Evolutionary conservation across 2,888 invertebrate genomes (phyloP).

Genomic region (Gisinianus flammeolus): DNA sequence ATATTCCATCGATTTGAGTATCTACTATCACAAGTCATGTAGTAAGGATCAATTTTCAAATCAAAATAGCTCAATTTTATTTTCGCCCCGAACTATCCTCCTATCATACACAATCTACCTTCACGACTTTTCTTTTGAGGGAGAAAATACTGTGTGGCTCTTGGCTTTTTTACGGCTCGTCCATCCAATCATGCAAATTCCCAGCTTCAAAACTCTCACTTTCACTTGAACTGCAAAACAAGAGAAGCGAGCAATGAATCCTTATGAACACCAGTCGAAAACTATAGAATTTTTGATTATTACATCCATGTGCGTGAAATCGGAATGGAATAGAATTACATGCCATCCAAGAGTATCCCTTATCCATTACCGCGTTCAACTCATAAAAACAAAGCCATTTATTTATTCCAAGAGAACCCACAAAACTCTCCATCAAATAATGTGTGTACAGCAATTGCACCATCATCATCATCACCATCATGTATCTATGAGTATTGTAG

Average conservation of each 20-base stretch:
- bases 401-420: neutral
- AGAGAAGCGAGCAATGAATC: no score
- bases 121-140: neutral
- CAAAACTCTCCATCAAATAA: neutral
- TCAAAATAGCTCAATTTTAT: conserved; percentile 14
- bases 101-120: neutral
- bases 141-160: no score
- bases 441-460: no score
- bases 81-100: neutral
- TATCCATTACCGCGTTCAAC: no score
- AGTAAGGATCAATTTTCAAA: neutral
- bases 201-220: neutral
- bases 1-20: no score
- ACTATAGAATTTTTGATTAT: no score
- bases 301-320: neutral
- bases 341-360: neutral
- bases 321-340: neutral
- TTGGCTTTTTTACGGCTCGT: neutral
- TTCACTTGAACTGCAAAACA: neutral
- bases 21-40: neutral
- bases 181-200: neutral
- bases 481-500: neutral
- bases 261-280: no score
- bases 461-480: no score
- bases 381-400: neutral